Evolutionary conservation across 2,797 vertebrate genomes (phyloP), one percentile per base, ranked within the genome.

Genomic region (Cirrhinus molitorella): DNA sequence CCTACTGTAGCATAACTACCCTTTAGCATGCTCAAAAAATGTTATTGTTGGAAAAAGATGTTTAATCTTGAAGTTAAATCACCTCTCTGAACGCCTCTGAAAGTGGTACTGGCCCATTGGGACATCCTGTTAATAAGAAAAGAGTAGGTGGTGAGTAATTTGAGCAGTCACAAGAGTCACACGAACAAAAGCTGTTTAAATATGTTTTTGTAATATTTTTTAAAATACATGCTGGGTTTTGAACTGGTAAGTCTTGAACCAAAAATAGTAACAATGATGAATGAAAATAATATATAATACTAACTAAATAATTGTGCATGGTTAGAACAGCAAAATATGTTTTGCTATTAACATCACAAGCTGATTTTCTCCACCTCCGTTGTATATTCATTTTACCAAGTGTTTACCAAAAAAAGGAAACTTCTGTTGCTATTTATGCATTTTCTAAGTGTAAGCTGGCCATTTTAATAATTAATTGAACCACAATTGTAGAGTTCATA

Each of bases 61-160:
- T n/a, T n/a, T n/a, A n/a, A n/a, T n/a, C n/a, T 7, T 59, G 23
- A 53, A 70, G 2, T 28, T 70, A 45, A 71, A 70, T 57, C 25
- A 95, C 94, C 94, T 94, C 88, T 94, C 93, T 34, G 96, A 95
- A 88, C 96, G 95, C 85, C 95, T 96, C 86, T 98, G 97, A 91
- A 98, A 98, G 94, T 97, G 96, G 89, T 97, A 98, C 86, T 97
- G 98, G 17, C 98, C 97, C 97, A 97, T 97, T 0, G 97, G 97
- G 83, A 99, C 96, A 78, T 98, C 98, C 98, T 99, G 63, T 79
- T 86, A 86, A 92, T 90, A 75, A 57, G 63, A 34, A 67, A 45
- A 23, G 34, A 53, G 34, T 53, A 83, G 23, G 34, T 63, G 43
- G 28, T 49, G 37, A 72, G 70, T 73, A 23, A 57, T 67, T 28